Evolutionary conservation across 92 coral and sea anemone species (phyloP).

Genomic region (Blastomussa wellsi): DNA sequence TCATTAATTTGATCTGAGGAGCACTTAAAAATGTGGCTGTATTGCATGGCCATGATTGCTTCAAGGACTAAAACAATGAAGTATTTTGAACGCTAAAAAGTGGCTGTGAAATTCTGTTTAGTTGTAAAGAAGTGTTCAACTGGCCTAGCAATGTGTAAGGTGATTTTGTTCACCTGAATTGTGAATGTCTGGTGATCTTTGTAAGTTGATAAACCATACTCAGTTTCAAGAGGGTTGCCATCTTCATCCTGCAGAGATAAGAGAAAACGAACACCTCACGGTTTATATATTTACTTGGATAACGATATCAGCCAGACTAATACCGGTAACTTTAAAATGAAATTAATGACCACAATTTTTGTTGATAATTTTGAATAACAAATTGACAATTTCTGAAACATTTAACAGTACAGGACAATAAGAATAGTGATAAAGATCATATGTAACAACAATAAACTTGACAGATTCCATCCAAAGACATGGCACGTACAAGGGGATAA

Average conservation of each 20-base stretch:
- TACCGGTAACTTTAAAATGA: background rate
- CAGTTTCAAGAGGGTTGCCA: conserved; percentile 96
- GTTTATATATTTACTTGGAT: too few species aligned
- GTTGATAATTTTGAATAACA: too few species aligned
- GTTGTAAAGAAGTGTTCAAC: background rate
- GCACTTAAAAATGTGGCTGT: background rate
- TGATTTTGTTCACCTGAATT: conserved; percentile 72
- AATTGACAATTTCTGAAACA: background rate
- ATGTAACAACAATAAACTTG: background rate
- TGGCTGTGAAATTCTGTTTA: background rate
- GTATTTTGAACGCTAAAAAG: too few species aligned
- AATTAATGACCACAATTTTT: too few species aligned
- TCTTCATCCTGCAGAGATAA: conserved; percentile 83
- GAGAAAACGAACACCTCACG: background rate
- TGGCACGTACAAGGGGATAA: too few species aligned
- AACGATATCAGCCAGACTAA: too few species aligned
- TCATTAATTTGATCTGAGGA: too few species aligned
- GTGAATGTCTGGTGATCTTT: conserved; percentile 97
- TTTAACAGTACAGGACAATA: too few species aligned
- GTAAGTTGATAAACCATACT: conserved; percentile 91
- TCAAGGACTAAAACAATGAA: background rate
- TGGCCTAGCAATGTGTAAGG: background rate
- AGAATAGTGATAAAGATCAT: too few species aligned
- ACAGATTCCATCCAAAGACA: background rate
- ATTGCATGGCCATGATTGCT: background rate